Evolutionary conservation across 2,797 vertebrate genomes (phyloP).

Genomic region (Micrastur ruficollis): DNA sequence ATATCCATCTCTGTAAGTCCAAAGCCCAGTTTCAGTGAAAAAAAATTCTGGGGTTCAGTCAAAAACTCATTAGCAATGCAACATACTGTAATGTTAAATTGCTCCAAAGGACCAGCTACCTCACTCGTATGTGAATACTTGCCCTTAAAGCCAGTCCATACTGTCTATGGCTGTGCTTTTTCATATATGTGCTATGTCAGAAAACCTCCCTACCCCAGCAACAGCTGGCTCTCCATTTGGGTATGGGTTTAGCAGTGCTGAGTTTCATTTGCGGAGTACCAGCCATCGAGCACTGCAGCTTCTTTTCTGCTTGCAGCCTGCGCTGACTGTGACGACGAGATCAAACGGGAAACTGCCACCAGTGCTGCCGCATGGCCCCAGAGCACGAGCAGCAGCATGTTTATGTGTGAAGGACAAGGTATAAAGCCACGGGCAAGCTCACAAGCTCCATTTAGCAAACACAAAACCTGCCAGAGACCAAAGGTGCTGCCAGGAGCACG

Average conservation of each 20-base stretch:
- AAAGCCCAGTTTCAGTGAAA: not conserved
- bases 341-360: not conserved
- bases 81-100: not conserved
- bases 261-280: not conserved
- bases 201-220: not conserved
- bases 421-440: not conserved
- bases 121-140: not conserved
- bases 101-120: not conserved
- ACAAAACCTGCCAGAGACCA: not conserved
- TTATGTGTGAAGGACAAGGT: not conserved
- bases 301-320: not conserved
- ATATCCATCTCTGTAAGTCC: not conserved
- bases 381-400: not conserved
- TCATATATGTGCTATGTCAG: not conserved
- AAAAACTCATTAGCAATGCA: not conserved
- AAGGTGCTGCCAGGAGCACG: not conserved
- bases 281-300: not conserved
- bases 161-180: not conserved
- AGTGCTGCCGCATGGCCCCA: not conserved
- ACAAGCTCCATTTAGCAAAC: accelerated
- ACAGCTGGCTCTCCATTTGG: not conserved
- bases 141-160: not conserved
- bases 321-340: accelerated
- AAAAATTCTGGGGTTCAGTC: not conserved
- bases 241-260: not conserved